These are phyloP conservation scores for Vannuccia rotundouncinata DNA, from an alignment of 2,888 invertebrate species.

Conservation along the genomic window DNA sequence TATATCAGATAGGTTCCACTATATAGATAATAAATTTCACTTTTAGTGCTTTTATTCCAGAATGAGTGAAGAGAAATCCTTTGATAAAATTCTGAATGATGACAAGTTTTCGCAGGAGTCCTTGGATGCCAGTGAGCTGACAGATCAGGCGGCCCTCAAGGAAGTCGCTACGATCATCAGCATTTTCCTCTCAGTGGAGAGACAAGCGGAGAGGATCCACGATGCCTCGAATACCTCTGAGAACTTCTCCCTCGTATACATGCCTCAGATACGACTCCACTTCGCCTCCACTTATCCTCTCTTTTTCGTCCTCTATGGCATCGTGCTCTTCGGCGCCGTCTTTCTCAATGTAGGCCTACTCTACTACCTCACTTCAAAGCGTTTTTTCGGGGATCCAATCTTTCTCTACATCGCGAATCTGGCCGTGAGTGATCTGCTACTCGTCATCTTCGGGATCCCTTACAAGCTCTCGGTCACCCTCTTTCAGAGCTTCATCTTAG, in stretches of 20 bases:
- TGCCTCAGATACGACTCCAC: neutral
- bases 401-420: neutral
- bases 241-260: constrained; percentile 10
- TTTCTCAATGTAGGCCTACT: constrained; percentile 21
- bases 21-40: too few relatives aligned
- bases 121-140: neutral
- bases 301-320: neutral
- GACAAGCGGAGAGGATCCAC: neutral
- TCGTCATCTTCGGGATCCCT: neutral
- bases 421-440: constrained; percentile 1
- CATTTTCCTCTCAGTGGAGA: neutral
- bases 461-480: constrained; percentile 7
- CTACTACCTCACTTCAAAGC: neutral
- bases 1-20: too few relatives aligned
- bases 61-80: neutral
- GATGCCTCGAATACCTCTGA: neutral
- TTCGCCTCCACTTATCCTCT: neutral
- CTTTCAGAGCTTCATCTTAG: constrained; percentile 13
- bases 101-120: neutral
- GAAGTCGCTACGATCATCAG: neutral
- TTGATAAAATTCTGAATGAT: neutral
- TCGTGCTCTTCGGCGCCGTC: neutral
- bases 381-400: neutral
- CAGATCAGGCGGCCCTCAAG: neutral
- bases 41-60: neutral